Conservation (phyloP, 92 coral and sea anemone genomes). For the Siderastrea radians region DNA sequence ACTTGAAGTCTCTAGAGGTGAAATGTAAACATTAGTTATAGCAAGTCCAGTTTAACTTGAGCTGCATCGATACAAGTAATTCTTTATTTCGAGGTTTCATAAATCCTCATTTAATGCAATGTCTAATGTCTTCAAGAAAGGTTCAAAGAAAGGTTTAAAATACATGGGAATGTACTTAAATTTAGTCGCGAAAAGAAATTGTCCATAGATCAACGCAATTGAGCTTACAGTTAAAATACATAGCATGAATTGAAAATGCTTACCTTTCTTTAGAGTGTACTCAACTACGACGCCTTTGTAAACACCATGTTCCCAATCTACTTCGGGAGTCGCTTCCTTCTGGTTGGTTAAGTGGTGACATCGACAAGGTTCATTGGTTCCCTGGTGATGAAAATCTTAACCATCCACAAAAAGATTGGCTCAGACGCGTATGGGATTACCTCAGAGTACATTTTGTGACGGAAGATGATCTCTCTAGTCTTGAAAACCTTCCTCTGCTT, state of each 20-base stretch:
- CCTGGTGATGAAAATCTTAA: conserved; percentile 26
- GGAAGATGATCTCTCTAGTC: conserved; percentile 24
- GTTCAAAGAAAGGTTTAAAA: no score
- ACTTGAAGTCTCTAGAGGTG: no score
- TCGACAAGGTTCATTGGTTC: conserved; percentile 61
- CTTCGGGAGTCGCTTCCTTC: conserved; percentile 60
- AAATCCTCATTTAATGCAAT: no score
- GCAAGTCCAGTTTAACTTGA: no score
- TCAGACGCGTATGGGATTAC: conserved; percentile 80
- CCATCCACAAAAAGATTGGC: conserved; percentile 82
- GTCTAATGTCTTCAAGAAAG: no score
- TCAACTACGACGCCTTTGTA: conserved; percentile 66
- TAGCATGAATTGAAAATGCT: not conserved
- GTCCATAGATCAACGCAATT: not conserved
- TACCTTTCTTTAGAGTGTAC: conserved; percentile 42
- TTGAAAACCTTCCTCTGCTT: conserved; percentile 75
- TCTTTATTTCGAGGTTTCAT: no score
- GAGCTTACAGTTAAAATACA: not conserved
- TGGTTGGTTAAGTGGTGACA: conserved; percentile 45
- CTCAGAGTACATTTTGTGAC: conserved; percentile 56
- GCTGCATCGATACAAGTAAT: no score
- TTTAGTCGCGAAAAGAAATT: not conserved
- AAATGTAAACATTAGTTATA: no score
- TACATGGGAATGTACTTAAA: no score
- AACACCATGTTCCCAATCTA: conserved; percentile 51